A percentile compares a stretch with the other conserved stretches of the same genome.
phyloP scores from a whole-genome alignment of 2,797 vertebrate genomes.

The Adrianichthys oophorus region DNA sequence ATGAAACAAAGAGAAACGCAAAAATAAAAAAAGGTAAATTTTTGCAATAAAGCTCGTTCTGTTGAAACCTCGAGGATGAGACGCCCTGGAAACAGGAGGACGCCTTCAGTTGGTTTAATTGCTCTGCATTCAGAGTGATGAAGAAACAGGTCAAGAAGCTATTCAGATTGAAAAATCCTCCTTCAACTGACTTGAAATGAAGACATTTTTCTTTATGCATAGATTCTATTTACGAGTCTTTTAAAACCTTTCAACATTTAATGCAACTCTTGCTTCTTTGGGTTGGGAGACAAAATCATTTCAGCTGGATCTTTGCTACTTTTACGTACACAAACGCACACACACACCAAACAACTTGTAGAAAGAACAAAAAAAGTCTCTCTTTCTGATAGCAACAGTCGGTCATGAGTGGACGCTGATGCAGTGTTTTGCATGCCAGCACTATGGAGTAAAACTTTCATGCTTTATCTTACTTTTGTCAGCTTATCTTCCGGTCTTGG shows the following conservation, averaged over 20 bases:
- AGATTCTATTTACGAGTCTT: not conserved
- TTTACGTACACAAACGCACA: not conserved
- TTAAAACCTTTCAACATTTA: not conserved
- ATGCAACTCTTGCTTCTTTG: not conserved
- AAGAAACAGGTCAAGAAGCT: constrained; percentile 35
- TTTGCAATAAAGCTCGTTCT: constrained; percentile 20
- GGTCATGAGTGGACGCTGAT: too few relatives aligned
- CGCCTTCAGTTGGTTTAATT: constrained; percentile 35
- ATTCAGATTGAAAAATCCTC: constrained; percentile 38
- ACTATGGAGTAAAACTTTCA: constrained; percentile 10
- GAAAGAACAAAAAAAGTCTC: not conserved
- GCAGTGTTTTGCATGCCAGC: not conserved
- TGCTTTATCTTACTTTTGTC: constrained; percentile 29
- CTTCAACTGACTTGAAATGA: not conserved
- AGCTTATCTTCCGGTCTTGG: constrained; percentile 27
- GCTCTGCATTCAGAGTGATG: constrained; percentile 24
- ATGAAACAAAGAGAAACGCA: constrained; percentile 1
- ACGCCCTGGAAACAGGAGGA: constrained; percentile 4
- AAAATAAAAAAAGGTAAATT: not conserved
- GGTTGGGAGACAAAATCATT: not conserved
- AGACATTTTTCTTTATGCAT: constrained; percentile 1
- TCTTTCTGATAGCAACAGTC: not conserved
- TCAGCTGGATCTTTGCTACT: not conserved
- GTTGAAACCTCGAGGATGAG: constrained; percentile 9
- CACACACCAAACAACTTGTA: not conserved